Evolutionary conservation across 2,888 invertebrate species (phyloP).

Genomic region (Erpobdella octoculata): DNA sequence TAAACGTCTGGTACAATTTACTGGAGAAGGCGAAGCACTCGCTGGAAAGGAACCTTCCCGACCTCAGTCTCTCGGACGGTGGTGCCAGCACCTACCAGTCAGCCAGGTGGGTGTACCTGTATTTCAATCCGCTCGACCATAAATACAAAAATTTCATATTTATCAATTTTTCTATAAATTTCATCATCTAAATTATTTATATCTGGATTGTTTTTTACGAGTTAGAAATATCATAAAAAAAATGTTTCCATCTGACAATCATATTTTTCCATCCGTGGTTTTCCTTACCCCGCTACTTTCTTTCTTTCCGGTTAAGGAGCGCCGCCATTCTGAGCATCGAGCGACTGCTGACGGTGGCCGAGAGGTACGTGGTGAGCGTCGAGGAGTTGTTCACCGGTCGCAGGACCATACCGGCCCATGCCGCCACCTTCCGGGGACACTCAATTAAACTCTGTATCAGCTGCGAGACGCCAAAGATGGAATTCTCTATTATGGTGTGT

Average conservation of each 20-base stretch:
- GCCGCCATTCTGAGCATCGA: conserved; percentile 51
- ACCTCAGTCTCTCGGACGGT: neutral
- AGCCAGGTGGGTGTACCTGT: no score
- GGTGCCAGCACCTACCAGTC: no score
- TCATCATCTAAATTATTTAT: no score
- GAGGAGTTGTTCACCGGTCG: conserved; percentile 52
- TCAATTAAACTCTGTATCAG: conserved; percentile 50
- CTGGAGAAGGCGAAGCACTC: conserved; percentile 45
- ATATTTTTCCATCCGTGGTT: no score
- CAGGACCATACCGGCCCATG: conserved; percentile 54
- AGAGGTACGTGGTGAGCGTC: conserved; percentile 53
- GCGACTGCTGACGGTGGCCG: conserved; percentile 53
- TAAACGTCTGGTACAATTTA: conserved; percentile 53
- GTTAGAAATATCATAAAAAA: no score
- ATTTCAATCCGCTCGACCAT: no score
- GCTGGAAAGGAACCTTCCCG: neutral
- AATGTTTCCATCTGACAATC: no score
- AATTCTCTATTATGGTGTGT: conserved; percentile 48
- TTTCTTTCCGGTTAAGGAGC: no score
- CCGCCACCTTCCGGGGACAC: conserved; percentile 54
- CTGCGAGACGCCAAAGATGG: conserved; percentile 48
- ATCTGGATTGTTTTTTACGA: no score
- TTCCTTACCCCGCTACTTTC: no score
- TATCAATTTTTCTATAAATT: no score
- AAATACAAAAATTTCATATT: no score